Evolutionary conservation across 2,888 invertebrate genomes (phyloP).

Genomic region (Epicampocera succincta): DNA sequence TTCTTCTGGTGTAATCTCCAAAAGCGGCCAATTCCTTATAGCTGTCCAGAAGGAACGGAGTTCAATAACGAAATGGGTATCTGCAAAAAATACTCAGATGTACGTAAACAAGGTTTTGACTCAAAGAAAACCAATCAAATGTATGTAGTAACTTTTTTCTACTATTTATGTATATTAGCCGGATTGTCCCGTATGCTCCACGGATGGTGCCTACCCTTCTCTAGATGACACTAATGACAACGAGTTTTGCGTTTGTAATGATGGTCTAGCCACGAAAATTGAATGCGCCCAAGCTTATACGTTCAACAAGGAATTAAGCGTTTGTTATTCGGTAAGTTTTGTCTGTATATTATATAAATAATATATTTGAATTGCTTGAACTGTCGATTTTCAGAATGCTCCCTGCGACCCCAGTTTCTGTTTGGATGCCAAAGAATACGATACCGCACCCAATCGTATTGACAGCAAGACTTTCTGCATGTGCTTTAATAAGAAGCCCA

Average conservation of each 20-base stretch:
- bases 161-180: constrained; percentile 56
- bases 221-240: constrained; percentile 57
- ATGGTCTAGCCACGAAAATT: constrained; percentile 69
- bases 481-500: constrained; percentile 71
- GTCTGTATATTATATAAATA: neutral
- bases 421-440: constrained; percentile 64
- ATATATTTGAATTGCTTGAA: neutral
- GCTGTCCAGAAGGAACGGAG: constrained; percentile 64
- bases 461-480: constrained; percentile 75
- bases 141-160: too few species aligned
- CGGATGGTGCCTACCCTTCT: constrained; percentile 66
- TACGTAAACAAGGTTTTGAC: constrained; percentile 68
- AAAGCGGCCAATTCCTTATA: constrained; percentile 54
- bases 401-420: constrained; percentile 76
- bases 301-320: constrained; percentile 49
- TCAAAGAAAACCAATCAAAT: neutral
- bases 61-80: constrained; percentile 36
- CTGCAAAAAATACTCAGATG: constrained; percentile 70
- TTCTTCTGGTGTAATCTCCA: constrained; percentile 73
- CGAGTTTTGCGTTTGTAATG: constrained; percentile 73
- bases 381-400: constrained; percentile 70
- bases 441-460: constrained; percentile 68
- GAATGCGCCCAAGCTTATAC: constrained; percentile 70
- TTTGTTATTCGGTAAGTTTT: constrained; percentile 75
- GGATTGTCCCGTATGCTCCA: constrained; percentile 71